These are phyloP conservation scores for Melieria crassipennis DNA, from an alignment of 2,888 invertebrate genomes.

Conservation along the genomic window DNA sequence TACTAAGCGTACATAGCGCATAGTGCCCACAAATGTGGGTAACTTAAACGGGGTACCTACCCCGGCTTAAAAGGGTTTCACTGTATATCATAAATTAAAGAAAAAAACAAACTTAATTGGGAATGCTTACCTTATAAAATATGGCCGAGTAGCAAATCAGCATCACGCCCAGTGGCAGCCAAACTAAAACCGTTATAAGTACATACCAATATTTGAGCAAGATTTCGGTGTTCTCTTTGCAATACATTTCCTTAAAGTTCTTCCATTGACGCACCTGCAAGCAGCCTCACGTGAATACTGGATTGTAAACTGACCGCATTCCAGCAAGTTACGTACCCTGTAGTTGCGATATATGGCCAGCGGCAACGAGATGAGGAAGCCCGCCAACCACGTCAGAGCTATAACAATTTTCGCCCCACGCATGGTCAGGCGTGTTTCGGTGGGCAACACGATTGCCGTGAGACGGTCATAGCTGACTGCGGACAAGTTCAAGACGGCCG, in stretches of 20 bases:
- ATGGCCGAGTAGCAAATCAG: slow-evolving; percentile 78
- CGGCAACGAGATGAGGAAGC: slow-evolving; percentile 73
- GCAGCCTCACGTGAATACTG: background rate
- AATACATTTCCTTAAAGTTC: slow-evolving; percentile 79
- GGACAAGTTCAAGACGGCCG: slow-evolving; percentile 80
- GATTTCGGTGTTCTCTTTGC: slow-evolving; percentile 74
- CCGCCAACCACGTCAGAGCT: slow-evolving; percentile 73
- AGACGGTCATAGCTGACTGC: slow-evolving; percentile 85
- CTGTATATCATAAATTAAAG: too few relatives aligned
- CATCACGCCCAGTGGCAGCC: slow-evolving; percentile 81
- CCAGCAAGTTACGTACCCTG: slow-evolving; percentile 64
- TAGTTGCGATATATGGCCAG: slow-evolving; percentile 73
- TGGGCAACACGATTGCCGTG: slow-evolving; percentile 80
- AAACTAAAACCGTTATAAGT: slow-evolving; percentile 78
- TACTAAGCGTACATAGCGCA: too few relatives aligned
- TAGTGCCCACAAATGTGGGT: too few relatives aligned
- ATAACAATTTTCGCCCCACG: slow-evolving; percentile 75
- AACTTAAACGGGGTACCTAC: too few relatives aligned
- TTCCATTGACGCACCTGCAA: slow-evolving; percentile 77
- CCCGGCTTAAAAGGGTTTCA: too few relatives aligned
- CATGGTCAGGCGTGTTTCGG: slow-evolving; percentile 75
- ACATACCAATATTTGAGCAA: slow-evolving; percentile 82
- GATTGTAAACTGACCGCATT: background rate
- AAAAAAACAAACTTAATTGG: too few relatives aligned
- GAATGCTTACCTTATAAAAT: slow-evolving; percentile 70